Evolutionary conservation across 2,888 invertebrate species (phyloP).

Genomic region (Gerris lacustris): DNA sequence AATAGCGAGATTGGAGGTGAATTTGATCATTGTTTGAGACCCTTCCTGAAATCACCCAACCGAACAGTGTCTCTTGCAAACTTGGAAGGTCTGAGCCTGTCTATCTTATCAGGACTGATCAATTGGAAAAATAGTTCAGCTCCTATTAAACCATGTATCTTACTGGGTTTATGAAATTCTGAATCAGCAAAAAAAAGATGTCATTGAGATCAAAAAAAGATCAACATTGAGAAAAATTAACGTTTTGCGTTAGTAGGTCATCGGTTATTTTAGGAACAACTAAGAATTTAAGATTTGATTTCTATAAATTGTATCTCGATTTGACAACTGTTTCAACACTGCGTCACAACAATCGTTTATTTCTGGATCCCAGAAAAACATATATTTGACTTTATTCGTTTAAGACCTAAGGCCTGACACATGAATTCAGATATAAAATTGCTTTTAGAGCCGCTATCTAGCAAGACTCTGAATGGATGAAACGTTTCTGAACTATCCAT

Average conservation of each 20-base stretch:
- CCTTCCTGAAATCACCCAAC: conserved; percentile 14
- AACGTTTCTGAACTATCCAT: background rate
- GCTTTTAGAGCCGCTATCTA: conserved; percentile 11
- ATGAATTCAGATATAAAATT: conserved; percentile 8
- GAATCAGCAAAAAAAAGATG: conserved; percentile 10
- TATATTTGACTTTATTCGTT: background rate
- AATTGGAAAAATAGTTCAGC: conserved; percentile 13
- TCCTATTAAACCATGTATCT: conserved; percentile 12
- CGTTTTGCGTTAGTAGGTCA: conserved; percentile 5
- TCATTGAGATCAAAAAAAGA: conserved; percentile 7
- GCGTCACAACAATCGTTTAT: background rate
- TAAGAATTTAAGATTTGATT: background rate
- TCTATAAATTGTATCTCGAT: background rate
- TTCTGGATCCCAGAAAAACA: conserved; percentile 10
- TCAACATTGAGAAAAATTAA: conserved; percentile 9
- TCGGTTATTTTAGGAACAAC: conserved; percentile 13
- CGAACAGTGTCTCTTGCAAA: conserved; percentile 1
- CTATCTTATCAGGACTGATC: background rate
- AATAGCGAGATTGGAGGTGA: background rate
- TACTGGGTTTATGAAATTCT: background rate
- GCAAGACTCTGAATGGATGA: background rate
- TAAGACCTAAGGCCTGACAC: conserved; percentile 7
- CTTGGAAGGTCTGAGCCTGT: conserved; percentile 4
- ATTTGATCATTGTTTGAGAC: background rate
- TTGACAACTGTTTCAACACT: background rate